phyloP scores from a whole-genome alignment of 2,113 vertebrate genomes.

The human (Homo sapiens) region DNA sequence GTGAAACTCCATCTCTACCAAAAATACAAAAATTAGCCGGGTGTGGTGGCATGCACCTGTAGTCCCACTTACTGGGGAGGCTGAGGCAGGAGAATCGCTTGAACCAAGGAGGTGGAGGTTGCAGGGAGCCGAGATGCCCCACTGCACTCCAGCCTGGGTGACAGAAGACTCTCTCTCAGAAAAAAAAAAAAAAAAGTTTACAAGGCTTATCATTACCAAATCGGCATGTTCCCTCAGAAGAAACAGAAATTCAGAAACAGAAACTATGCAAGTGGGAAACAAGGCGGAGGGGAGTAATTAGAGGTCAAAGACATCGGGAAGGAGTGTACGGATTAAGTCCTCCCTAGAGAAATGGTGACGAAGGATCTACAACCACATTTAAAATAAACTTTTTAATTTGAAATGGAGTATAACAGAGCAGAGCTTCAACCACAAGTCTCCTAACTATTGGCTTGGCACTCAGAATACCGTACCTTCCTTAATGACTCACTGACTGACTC shows the following conservation, averaged over 20 bases:
- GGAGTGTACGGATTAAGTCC: background rate
- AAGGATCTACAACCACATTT: background rate
- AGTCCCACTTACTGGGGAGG: too few relatives aligned
- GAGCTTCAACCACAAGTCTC: background rate
- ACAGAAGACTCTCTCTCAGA: too few relatives aligned
- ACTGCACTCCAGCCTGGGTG: too few relatives aligned
- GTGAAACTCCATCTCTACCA: too few relatives aligned
- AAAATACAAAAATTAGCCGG: too few relatives aligned
- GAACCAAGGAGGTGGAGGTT: too few relatives aligned
- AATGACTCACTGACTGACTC: background rate
- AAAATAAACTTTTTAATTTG: background rate
- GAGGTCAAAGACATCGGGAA: background rate
- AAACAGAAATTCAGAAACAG: constrained; percentile 23
- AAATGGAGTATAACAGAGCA: background rate
- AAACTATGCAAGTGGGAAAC: background rate
- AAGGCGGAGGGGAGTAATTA: accelerated
- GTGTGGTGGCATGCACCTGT: too few relatives aligned
- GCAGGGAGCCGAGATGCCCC: too few relatives aligned
- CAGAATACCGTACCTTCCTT: background rate
- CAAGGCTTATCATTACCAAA: background rate
- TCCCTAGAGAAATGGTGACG: background rate
- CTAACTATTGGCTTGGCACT: background rate
- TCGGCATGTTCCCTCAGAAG: background rate
- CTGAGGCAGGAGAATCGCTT: too few relatives aligned
- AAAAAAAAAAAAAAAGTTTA: too few relatives aligned